Base-by-base conservation (phyloP, 2,797 vertebrate genomes). In the Chromis chromis region DNA sequence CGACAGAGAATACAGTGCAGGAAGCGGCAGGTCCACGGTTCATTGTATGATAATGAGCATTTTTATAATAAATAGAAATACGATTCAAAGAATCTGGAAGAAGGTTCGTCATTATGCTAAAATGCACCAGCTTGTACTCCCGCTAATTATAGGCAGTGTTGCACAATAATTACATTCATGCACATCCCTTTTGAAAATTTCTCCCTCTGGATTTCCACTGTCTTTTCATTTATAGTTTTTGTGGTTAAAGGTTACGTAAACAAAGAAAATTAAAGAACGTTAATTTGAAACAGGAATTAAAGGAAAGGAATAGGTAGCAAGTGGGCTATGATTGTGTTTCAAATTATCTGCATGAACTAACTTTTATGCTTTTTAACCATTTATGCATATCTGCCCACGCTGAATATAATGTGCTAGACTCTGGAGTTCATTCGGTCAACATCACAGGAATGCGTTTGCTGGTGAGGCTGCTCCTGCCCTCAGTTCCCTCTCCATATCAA, bases 81-180 rank as follows among this genome's bases (percentile, higher is more conserved):
- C 53, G 70, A 85, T 75, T 78, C 52, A 68, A 65, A 84, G 57
- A 79, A 86, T 85, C 28, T 77, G 74, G 76, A 81, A 48, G 73
- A 65, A 78, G 59, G 67, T 71, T 86, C 24, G 9, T 73, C 61
- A 52, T 54, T 69, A 58, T 66, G 49, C 57, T 67, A 24, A 84
- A 79, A 75, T 71, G 83, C 58, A 70, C 22, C 76, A 65, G 74
- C 60, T 52, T 84, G 78, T 40, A 48, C 66, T 53, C 55, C 46
- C 39, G 70, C 80, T 90, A 88, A 90, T 91, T 89, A 88, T 62
- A 61, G 58, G 22, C 65, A 74, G 74, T 80, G 77, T 79, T 83
- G 76, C 88, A 80, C 1, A 65, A 82, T 88, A 85, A 91, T 91
- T 83, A 73, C 67, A 82, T 83, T 87, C 63, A 73, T 49, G 79